Percentiles rank a stretch among this genome's conserved stretches.
phyloP scores from a whole-genome alignment of 2,113 vertebrate genomes.

The human (Homo sapiens) region GRCh38 chr1:76327001-76327500 shows the following conservation, averaged over 20 bases:
- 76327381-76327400: not conserved
- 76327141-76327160: not conserved
- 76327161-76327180: not conserved
- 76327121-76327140: conserved; percentile 3
- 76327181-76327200: not conserved
- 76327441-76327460: not conserved
- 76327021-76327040: not conserved
- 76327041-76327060: not conserved
- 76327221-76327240: not conserved
- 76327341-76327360: not conserved
- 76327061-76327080: not conserved
- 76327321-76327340: not conserved
- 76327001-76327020: not conserved
- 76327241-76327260: not conserved
- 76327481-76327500: not conserved
- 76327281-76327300: not conserved
- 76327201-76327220: not conserved
- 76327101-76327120: not conserved
- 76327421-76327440: not conserved
- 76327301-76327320: not conserved
- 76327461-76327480: not conserved
- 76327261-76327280: not conserved
- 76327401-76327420: not conserved
- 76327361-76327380: not conserved
- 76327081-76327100: not conserved